Base-by-base conservation (phyloP, 2,113 vertebrate species). In the Vanacampus margaritifer region DNA sequence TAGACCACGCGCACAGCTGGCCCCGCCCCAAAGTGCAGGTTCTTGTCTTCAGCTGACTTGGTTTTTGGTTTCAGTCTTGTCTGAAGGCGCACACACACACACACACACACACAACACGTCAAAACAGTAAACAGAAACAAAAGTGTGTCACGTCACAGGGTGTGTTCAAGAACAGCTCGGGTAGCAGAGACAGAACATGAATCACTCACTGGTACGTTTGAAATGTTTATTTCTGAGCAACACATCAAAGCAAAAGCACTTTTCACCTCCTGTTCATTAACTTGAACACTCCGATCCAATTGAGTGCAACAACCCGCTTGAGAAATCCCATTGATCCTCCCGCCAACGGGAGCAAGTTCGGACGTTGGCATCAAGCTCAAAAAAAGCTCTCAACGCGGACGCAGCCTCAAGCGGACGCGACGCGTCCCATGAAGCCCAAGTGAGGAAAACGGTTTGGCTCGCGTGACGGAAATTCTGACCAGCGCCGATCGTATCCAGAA, bases 401-500 rank as follows among this genome's bases (percentile, higher is more conserved):
- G 51, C 51, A 13, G 10, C 10, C 23, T 24, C 50, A 5, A 24
- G 24, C 54, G 5, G 13, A 56, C 14, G 3, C 13, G 36, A 62
- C 6, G 39, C 21, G 5, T n/a, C 23, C 58, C 37, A 6, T 6
- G 36, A 14, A 14, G 14, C 43, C 43, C 13, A 14, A 45, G 1
- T 39, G 37, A 39, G n/a, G n/a, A 32, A 32, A 32, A 21, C n/a
- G n/a, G 48, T 78, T 78, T 76, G 54, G 35, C 41, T 67, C 67
- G 45, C 1, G 1, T 50, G 62, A 39, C 0, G 14, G 74, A 64
- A 79, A 73, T 57, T 60, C 61, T 2, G n/a, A 48, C 50, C 19
- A 13, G 0, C 13, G 24, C 41, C 16, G 0, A 10, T 37, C 3
- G 26, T 19, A 73, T 17, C 23, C 11, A 41, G 36, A 60, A 19